phyloP scores from a whole-genome alignment of 2,113 vertebrate species.

The human region GRCh38 chr14:94382501-94383000 shows the following conservation, averaged over 20 bases:
- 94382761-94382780: conserved; percentile 79
- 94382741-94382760: conserved; percentile 74
- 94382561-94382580: not conserved
- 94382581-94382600: conserved; percentile 82
- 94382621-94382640: conserved; percentile 81
- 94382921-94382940: conserved; percentile 83
- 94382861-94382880: conserved; percentile 81
- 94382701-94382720: conserved; percentile 73
- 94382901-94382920: conserved; percentile 35
- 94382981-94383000: conserved; percentile 82
- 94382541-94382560: not conserved
- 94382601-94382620: conserved; percentile 86
- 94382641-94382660: conserved; percentile 82
- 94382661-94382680: conserved; percentile 83
- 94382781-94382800: conserved; percentile 53
- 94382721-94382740: conserved; percentile 80
- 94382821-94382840: conserved; percentile 80
- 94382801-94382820: conserved; percentile 77
- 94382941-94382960: conserved; percentile 75
- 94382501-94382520: not conserved
- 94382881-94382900: conserved; percentile 72
- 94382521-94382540: not conserved
- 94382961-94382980: conserved; percentile 78
- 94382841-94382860: conserved; percentile 72
- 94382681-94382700: conserved; percentile 83